These are phyloP conservation scores for Drosophila ambigua DNA, from an alignment of 1,140 invertebrate species.

Conservation along the genomic window DNA sequence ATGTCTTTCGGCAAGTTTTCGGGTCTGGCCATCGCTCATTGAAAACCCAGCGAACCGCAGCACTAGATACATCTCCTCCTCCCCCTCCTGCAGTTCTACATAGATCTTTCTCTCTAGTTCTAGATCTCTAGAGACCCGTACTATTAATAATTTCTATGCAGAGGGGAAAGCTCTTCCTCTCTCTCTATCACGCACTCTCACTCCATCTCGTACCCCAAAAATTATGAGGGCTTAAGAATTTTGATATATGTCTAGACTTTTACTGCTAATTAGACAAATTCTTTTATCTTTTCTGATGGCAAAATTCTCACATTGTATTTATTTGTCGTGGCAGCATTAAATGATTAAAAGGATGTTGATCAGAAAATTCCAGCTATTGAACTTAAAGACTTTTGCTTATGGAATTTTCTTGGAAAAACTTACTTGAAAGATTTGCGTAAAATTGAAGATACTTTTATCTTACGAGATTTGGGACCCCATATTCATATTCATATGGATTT, in stretches of 20 bases:
- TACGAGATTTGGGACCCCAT: too few relatives aligned
- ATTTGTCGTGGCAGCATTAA: neutral
- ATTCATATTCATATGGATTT: too few relatives aligned
- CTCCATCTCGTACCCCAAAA: slow-evolving; percentile 7
- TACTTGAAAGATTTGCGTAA: too few relatives aligned
- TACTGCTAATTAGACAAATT: slow-evolving; percentile 33
- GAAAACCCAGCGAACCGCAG: slow-evolving; percentile 29
- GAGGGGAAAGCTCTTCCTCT: neutral
- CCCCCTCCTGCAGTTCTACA: too few relatives aligned
- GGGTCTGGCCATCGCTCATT: slow-evolving; percentile 38
- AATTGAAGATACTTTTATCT: too few relatives aligned
- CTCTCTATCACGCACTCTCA: neutral
- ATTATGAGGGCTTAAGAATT: slow-evolving; percentile 8
- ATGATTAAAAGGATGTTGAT: neutral
- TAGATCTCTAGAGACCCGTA: slow-evolving; percentile 13
- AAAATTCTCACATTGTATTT: slow-evolving; percentile 5
- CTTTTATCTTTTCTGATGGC: slow-evolving; percentile 15
- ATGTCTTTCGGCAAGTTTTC: slow-evolving; percentile 45
- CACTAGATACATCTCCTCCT: slow-evolving; percentile 23
- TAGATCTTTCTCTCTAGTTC: slow-evolving; percentile 9
- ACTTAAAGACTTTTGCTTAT: neutral
- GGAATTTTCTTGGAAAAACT: slow-evolving; percentile 8
- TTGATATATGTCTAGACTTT: slow-evolving; percentile 34
- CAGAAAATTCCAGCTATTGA: neutral
- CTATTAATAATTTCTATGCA: slow-evolving; percentile 40